A percentile compares a stretch with the other conserved stretches of the same genome.
Evolutionary conservation across 2,797 vertebrate species (phyloP).

Genomic region (Perodicticus potto): DNA sequence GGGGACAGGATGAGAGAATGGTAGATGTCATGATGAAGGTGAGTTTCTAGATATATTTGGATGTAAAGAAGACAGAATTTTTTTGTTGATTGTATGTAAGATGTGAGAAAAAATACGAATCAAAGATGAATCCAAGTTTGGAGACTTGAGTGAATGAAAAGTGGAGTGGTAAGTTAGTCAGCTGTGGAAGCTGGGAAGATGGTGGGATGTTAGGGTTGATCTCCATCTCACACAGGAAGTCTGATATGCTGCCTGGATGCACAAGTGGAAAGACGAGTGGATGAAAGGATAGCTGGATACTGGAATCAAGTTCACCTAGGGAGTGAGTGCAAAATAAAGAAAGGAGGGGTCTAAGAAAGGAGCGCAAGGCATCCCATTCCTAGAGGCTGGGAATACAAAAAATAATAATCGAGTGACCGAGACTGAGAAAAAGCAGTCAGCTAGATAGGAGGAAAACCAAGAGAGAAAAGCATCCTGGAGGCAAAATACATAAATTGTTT

Average conservation of each 20-base stretch:
- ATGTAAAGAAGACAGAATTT: background rate
- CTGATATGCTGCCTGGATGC: background rate
- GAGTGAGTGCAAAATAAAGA: background rate
- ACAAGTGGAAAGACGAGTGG: background rate
- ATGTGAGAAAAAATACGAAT: conserved; percentile 15
- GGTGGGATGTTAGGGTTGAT: background rate
- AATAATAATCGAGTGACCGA: background rate
- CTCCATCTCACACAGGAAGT: background rate
- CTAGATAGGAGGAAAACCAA: background rate
- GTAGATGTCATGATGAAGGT: background rate
- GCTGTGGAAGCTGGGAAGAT: background rate
- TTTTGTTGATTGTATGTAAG: background rate
- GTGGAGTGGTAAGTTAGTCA: background rate
- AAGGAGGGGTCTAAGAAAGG: conserved; percentile 7
- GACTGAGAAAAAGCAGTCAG: background rate
- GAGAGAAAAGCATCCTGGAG: background rate
- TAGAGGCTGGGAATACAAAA: background rate
- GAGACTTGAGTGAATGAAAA: background rate
- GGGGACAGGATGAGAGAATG: accelerated
- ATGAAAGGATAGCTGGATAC: background rate
- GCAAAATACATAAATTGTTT: background rate
- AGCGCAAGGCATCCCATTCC: background rate
- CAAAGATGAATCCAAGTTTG: background rate
- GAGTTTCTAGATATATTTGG: background rate
- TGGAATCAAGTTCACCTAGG: background rate